phyloP scores from a whole-genome alignment of 92 coral and sea anemone genomes.

The Epizoanthus scotinus region DNA sequence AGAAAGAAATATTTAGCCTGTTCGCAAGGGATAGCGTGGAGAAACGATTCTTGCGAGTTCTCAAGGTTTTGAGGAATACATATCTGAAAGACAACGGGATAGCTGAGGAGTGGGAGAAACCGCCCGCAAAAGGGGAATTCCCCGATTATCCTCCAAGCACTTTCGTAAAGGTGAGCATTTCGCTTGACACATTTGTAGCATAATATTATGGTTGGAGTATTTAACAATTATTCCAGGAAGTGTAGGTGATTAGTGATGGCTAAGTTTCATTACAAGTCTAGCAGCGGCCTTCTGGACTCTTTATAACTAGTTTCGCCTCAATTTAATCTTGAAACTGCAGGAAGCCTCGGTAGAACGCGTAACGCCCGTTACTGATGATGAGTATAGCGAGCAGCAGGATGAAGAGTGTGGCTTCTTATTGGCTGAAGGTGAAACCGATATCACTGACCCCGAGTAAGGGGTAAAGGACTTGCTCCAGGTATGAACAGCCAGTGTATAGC shows the following conservation, averaged over 20 bases:
- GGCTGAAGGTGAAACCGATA: constrained; percentile 4
- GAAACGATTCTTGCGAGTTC: constrained; percentile 34
- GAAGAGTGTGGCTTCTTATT: background rate
- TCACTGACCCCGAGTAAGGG: background rate
- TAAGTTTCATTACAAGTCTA: too few relatives aligned
- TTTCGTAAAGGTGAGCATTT: background rate
- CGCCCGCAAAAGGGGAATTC: background rate
- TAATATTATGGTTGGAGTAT: too few relatives aligned
- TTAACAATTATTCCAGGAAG: too few relatives aligned
- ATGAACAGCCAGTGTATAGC: background rate
- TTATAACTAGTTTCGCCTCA: too few relatives aligned
- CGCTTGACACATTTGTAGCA: too few relatives aligned
- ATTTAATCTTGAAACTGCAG: background rate
- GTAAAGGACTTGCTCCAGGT: constrained; percentile 21
- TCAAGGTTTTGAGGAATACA: constrained; percentile 34
- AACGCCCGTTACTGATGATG: background rate
- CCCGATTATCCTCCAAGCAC: constrained; percentile 30
- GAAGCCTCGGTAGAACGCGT: background rate
- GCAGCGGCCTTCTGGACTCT: too few relatives aligned
- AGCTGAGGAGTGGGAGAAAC: constrained; percentile 30
- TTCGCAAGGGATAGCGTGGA: constrained; percentile 42
- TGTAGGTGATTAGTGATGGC: too few relatives aligned
- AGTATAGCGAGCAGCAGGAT: background rate
- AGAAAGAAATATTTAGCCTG: constrained; percentile 36
- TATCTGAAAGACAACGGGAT: constrained; percentile 38